These are phyloP conservation scores for Nansenia antarctica DNA, from an alignment of 2,113 vertebrate species.

Conservation along the genomic window DNA sequence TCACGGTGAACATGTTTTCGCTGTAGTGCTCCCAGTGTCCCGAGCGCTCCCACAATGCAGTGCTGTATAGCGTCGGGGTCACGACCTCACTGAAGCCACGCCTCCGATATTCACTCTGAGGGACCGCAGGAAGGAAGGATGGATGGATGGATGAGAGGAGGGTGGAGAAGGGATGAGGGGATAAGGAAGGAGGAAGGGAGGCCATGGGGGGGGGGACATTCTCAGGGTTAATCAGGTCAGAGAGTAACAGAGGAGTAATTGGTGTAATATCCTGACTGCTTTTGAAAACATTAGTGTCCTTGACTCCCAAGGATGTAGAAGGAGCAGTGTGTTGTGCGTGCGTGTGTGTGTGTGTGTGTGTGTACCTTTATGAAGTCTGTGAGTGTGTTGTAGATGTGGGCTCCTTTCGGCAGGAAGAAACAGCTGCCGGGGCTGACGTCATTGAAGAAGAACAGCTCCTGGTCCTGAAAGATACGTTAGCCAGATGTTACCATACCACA, in stretches of 20 bases:
- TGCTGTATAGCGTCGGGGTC: conserved; percentile 87
- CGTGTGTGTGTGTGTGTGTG: neutral
- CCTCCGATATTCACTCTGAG: conserved; percentile 81
- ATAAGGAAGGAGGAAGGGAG: conserved; percentile 30
- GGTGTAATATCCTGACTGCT: conserved; percentile 41
- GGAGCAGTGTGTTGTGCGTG: neutral
- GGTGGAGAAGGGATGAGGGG: no score
- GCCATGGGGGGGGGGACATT: neutral
- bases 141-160: neutral
- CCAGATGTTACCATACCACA: neutral
- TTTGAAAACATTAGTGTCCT: neutral
- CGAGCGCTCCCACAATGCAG: conserved; percentile 85
- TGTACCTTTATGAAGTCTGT: conserved; percentile 89
- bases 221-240: conserved; percentile 10
- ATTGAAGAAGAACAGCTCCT: conserved; percentile 93
- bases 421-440: conserved; percentile 92
- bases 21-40: conserved; percentile 94
- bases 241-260: conserved; percentile 31
- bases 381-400: conserved; percentile 87
- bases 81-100: conserved; percentile 89
- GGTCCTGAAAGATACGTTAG: conserved; percentile 51
- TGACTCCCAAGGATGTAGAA: neutral
- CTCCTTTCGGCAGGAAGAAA: conserved; percentile 92
- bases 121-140: conserved; percentile 41
- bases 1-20: conserved; percentile 87